Evolutionary conservation across 2,797 vertebrate species (phyloP), one percentile per base, ranked within the genome.

Genomic region (Sardinella longiceps): DNA sequence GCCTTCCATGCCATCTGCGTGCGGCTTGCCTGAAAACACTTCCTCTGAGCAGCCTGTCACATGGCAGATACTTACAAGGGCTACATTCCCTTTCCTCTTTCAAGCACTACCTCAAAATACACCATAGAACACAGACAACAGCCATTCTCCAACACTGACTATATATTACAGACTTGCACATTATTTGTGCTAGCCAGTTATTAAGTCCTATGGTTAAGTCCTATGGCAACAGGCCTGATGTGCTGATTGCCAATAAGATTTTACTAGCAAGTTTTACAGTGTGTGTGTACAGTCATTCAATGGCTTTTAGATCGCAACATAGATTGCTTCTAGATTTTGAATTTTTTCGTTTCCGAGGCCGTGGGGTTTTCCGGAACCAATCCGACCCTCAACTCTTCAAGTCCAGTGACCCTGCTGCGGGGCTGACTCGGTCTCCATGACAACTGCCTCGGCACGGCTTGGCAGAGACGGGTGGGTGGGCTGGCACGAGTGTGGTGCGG

Each of bases 1-100:
- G 60, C 43, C 20, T 50, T 83, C 45, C 70, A 63, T 81, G 80
- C 87, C 87, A 88, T 88, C 87, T 88, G 87, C 80, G 87, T 82
- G 70, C 66, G 25, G 53, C 84, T 82, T 77, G 70, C 70, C 70
- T 77, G 70, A 77, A 77, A 77, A 77, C 70, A 77, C 70, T 77
- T 77, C 70, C 70, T 43, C 70, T 77, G 70, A 77, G 37, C 70
- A 43, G 70, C 23, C 70, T 43, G 70, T 77, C 70, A 77, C 70
- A 77, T 77, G 70, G 70, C 70, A 77, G 33, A 43, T 43, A 77
- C 33, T 33, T 43, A 77, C 25, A 20, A 20, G 20, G 18, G 1
- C 70, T 37, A 77, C 70, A 10, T 43, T 77, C 70, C 25, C 66
- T 74, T 20, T 74, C 66, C 30, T 77, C 70, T 39, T 43, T 39